Evolutionary conservation across 2,888 invertebrate species (phyloP), one percentile per base, ranked within the genome.

Genomic region (Sussaba pulchella): DNA sequence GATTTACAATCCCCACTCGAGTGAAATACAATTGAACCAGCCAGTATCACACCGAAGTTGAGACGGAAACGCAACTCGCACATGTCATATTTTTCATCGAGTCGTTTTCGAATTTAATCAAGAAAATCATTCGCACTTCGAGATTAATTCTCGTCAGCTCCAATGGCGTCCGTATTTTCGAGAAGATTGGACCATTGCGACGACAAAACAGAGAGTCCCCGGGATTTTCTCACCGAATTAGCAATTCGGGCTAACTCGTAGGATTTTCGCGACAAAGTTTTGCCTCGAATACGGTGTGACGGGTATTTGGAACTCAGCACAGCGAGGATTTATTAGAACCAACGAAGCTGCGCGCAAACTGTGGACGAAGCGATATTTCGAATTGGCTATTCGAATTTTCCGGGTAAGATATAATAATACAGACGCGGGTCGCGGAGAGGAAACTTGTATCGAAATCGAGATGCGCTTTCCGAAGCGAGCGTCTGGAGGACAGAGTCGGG

Each of bases 331-430:
- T 8, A 50, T 24, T 14, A 41, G 8, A 21, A 5, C n/a, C 31
- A 50, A 57, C 45, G 70, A 70, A 50, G 50, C 50, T 50, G 67
- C 61, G 41, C 10, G 41, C n/a, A 71, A 77, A 70, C 57, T 61
- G 61, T 77, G 39, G 47, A 47, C 70, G 64, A 66, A 57, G 77
- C 45, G 57, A 70, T 77, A 70, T 77, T 14, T 47, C 24, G 64
- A 24, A 71, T 77, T 77, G 70, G 36, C 57, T 57, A n/a, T 64
- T 77, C 57, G 64, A 71, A 64, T 71, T 59, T 77, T 57, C 17
- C 54, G 54, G 64, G 52, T 24, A 57, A 64, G 39, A 71, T 64
- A n/a, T n/a, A n/a, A 71, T 71, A 52, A 54, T 64, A 39, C 52
- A 72, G 31, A 45, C 19, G 21, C n/a, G 36, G 70, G 24, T 1